Evolutionary conservation across 2,797 vertebrate genomes (phyloP).

Genomic region (Artibeus lituratus): DNA sequence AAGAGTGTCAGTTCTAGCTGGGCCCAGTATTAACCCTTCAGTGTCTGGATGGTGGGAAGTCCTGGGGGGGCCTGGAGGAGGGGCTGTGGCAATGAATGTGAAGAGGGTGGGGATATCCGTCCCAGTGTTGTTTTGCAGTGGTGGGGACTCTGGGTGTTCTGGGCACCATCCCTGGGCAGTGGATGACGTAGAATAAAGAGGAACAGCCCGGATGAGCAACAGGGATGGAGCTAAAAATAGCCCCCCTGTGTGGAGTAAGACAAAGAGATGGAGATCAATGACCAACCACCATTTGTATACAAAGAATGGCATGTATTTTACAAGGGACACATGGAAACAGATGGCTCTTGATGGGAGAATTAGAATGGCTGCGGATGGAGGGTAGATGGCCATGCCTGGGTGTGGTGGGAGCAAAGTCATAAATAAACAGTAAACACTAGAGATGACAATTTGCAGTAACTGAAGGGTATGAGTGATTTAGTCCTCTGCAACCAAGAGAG

Average conservation of each 20-base stretch:
- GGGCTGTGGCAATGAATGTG: neutral
- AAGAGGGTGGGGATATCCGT: neutral
- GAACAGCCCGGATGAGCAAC: neutral
- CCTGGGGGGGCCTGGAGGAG: neutral
- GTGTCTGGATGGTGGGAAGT: neutral
- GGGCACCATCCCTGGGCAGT: neutral
- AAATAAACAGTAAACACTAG: neutral
- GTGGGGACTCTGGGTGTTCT: neutral
- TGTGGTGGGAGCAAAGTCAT: neutral
- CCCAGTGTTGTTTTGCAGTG: neutral
- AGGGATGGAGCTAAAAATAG: neutral
- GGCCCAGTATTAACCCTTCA: neutral
- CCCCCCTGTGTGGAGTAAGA: neutral
- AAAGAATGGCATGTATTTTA: neutral
- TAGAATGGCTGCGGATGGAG: neutral
- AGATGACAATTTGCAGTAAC: neutral
- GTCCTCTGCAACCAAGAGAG: neutral
- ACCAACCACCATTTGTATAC: neutral
- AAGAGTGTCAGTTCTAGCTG: neutral
- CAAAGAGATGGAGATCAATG: neutral
- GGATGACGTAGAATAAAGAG: neutral
- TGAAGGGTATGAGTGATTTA: neutral
- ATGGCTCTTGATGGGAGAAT: neutral
- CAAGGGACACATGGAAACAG: neutral
- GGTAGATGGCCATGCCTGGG: neutral